Conservation (phyloP, 2,113 vertebrate genomes). For the Lepus europaeus region DNA sequence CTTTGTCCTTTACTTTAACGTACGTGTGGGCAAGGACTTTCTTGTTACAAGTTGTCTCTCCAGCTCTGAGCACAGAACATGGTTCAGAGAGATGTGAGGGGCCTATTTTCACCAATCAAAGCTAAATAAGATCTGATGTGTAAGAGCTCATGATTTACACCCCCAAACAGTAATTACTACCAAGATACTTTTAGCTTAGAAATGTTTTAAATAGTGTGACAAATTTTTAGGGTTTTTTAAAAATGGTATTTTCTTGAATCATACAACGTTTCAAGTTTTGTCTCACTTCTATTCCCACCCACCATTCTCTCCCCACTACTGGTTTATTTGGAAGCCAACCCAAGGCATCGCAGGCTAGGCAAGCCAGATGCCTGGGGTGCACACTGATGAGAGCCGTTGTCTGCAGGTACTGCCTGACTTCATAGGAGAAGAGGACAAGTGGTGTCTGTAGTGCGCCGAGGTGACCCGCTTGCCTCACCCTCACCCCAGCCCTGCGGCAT, state of each 20-base stretch:
- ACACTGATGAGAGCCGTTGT: accelerated
- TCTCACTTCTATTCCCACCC: background rate
- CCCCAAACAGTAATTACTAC: conserved; percentile 33
- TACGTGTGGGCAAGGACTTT: background rate
- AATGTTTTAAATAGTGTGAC: background rate
- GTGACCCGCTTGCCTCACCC: background rate
- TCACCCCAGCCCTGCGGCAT: background rate
- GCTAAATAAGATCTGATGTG: background rate
- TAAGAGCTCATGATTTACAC: background rate
- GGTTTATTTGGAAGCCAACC: background rate
- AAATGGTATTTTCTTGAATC: conserved; percentile 38
- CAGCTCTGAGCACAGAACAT: background rate
- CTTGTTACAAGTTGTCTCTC: background rate
- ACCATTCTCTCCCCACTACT: background rate
- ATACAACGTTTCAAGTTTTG: background rate
- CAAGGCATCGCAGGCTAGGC: background rate
- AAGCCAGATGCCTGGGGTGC: background rate
- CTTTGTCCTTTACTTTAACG: background rate
- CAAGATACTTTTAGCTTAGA: background rate
- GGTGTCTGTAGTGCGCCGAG: background rate
- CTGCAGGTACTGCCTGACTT: background rate
- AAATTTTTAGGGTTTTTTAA: background rate
- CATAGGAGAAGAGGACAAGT: background rate
- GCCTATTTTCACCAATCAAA: background rate
- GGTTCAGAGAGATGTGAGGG: background rate